Conservation (phyloP, 2,888 invertebrate species). For the Proisotoma minuta region DNA sequence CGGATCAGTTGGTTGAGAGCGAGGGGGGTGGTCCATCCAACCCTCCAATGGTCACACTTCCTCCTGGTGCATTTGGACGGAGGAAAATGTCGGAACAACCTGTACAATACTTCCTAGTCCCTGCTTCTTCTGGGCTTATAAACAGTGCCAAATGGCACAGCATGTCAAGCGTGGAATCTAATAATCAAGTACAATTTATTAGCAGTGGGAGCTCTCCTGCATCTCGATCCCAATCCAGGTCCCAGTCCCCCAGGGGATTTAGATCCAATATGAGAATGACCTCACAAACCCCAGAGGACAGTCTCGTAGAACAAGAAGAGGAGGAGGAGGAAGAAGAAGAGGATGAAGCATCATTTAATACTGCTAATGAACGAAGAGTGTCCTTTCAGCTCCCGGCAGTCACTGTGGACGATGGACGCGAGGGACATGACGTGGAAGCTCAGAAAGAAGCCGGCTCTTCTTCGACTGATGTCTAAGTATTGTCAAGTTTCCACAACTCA, state of each 20-base stretch:
- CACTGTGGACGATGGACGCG: slow-evolving; percentile 1
- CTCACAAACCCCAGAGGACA: too few species aligned
- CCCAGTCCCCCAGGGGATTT: slow-evolving; percentile 18
- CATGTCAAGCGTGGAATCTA: slow-evolving; percentile 39
- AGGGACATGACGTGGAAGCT: too few species aligned
- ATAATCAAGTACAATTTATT: slow-evolving; percentile 21
- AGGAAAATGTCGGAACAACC: slow-evolving; percentile 46
- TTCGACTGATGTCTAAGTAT: too few species aligned
- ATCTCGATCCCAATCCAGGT: slow-evolving; percentile 14
- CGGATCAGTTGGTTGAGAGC: slow-evolving; percentile 1
- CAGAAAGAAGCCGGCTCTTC: too few species aligned
- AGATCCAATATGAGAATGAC: slow-evolving; percentile 12
- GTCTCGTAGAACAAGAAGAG: slow-evolving; percentile 9
- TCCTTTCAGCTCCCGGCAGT: slow-evolving; percentile 31
- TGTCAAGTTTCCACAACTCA: too few species aligned
- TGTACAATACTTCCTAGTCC: slow-evolving; percentile 40
- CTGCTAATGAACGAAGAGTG: slow-evolving; percentile 28
- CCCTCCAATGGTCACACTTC: slow-evolving; percentile 8
- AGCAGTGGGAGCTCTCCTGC: slow-evolving; percentile 12
- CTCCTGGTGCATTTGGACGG: slow-evolving; percentile 29
- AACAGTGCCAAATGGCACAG: slow-evolving; percentile 43
- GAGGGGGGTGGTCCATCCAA: slow-evolving; percentile 4
- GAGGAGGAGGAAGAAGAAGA: background rate
- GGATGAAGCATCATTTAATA: slow-evolving; percentile 7
- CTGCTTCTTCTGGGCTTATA: slow-evolving; percentile 30